These are phyloP conservation scores for Colossoma macropomum DNA, from an alignment of 2,113 vertebrate species.

Conservation along the genomic window DNA sequence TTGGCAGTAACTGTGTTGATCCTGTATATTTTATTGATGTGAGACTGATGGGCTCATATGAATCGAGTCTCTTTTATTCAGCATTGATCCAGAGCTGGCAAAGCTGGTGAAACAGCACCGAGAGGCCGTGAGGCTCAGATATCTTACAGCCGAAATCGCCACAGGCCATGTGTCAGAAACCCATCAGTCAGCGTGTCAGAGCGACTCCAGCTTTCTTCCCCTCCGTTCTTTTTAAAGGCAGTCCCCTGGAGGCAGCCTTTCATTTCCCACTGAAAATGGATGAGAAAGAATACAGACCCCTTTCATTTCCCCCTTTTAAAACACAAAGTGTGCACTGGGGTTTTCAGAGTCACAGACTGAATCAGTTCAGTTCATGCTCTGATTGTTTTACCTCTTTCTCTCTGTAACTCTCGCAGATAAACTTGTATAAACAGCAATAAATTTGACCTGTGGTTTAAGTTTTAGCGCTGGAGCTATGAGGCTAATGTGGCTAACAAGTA, in stretches of 20 bases:
- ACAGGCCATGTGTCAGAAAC: constrained; percentile 59
- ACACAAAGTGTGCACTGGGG: not conserved
- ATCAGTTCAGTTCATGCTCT: not conserved
- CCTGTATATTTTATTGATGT: too few species aligned
- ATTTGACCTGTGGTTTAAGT: too few species aligned
- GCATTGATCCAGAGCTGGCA: constrained; percentile 43
- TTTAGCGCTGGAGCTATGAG: too few species aligned
- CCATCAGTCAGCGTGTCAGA: constrained; percentile 60
- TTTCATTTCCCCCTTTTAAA: not conserved
- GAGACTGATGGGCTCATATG: too few species aligned
- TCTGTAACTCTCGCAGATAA: not conserved
- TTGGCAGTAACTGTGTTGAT: too few species aligned
- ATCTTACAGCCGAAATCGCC: constrained; percentile 63
- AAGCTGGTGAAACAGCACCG: constrained; percentile 33
- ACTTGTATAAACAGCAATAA: not conserved
- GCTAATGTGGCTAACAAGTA: too few species aligned
- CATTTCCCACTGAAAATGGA: constrained; percentile 35
- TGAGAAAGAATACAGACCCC: constrained; percentile 15
- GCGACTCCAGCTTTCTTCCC: constrained; percentile 16
- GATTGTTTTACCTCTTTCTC: not conserved
- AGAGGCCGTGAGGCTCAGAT: constrained; percentile 66
- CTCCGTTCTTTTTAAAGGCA: constrained; percentile 40
- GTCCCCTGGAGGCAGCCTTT: constrained; percentile 51
- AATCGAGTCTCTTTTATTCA: too few species aligned
- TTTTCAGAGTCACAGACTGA: not conserved